These are phyloP conservation scores for Phyllotis vaccarum DNA, from an alignment of 2,797 vertebrate species.

Conservation along the genomic window DNA sequence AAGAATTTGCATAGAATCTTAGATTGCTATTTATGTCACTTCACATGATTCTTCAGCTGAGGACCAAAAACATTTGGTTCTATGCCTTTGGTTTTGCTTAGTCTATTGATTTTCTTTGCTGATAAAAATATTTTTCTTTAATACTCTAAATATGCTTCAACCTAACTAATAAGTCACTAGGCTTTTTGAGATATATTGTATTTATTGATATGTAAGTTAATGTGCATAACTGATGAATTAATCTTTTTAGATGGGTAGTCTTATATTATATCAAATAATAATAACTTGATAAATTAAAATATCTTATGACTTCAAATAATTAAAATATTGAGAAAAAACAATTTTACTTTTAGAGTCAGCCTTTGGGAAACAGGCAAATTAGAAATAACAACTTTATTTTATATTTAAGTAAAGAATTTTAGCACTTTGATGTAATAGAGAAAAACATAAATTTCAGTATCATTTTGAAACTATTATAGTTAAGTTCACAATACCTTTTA, in stretches of 20 bases:
- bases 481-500: slow-evolving; percentile 10
- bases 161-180: background rate
- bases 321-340: no score
- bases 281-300: background rate
- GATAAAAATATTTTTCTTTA: background rate
- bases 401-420: slow-evolving; percentile 24
- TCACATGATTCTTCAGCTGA: background rate
- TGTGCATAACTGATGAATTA: background rate
- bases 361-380: background rate
- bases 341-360: background rate
- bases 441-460: background rate
- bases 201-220: background rate
- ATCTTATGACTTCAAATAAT: background rate
- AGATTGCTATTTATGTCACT: background rate
- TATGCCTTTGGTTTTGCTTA: background rate
- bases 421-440: slow-evolving; percentile 1
- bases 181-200: background rate
- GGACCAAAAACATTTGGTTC: background rate
- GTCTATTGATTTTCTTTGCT: background rate
- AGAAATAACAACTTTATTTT: background rate
- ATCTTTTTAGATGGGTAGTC: background rate
- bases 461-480: background rate
- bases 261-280: background rate
- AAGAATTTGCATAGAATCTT: no score
- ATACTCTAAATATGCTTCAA: background rate